Percentiles rank a stretch among this genome's conserved stretches.
These are phyloP conservation scores for Oreochromis niloticus DNA, from an alignment of 2,113 vertebrate species.

Conservation along the genomic window DNA sequence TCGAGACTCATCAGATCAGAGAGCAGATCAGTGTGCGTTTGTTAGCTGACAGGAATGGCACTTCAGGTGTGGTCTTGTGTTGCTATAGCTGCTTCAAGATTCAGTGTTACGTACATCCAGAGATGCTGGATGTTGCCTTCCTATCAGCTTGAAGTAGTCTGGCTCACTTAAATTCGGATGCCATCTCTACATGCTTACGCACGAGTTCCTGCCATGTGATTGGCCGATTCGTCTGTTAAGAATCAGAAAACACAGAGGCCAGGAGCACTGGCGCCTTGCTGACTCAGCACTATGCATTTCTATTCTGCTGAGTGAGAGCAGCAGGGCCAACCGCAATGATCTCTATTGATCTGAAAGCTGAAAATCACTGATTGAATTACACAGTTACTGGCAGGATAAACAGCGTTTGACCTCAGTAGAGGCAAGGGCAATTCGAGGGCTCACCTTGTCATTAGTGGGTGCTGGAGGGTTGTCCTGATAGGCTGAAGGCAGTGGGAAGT, in stretches of 20 bases:
- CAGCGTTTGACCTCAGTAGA: not conserved
- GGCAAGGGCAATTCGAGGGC: not conserved
- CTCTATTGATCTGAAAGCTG: not conserved
- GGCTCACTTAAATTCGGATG: not conserved
- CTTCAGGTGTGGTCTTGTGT: not conserved
- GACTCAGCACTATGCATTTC: not conserved
- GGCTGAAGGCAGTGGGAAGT: constrained; percentile 70
- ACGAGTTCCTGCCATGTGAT: not conserved
- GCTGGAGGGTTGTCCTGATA: constrained; percentile 66
- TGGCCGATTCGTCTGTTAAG: not conserved
- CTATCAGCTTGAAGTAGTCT: not conserved
- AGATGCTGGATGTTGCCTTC: not conserved
- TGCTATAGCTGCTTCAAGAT: not conserved
- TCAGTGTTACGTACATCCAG: not conserved
- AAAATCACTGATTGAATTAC: not conserved
- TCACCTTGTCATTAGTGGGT: constrained; percentile 73
- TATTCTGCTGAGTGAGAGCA: not conserved
- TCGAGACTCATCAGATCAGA: not conserved
- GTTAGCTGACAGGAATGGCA: not conserved
- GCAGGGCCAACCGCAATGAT: not conserved
- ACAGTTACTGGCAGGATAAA: not conserved
- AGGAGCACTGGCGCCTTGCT: not conserved
- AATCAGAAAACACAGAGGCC: not conserved
- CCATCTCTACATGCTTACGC: fast-evolving
- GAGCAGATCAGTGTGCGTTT: not conserved